Base-by-base conservation (phyloP, 1,140 invertebrate genomes). In the Drosophila arizonae region DNA sequence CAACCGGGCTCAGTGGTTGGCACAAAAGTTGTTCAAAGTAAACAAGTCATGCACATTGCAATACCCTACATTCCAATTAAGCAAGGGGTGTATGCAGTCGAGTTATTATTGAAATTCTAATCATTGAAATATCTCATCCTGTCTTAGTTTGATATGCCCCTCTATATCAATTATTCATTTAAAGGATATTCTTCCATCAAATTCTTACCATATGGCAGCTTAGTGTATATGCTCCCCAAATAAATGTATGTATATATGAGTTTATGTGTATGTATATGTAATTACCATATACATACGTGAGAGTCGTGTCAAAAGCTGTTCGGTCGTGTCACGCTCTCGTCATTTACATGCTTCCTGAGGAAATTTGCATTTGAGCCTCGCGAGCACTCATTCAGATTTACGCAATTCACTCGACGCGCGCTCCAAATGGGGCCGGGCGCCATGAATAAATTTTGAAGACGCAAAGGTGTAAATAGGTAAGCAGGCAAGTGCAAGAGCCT, bases 11-110 rank as follows among this genome's bases (percentile, higher is more conserved):
- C 26, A 39, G 66, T 41, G 36, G 36, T 63, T n/a, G 45, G 72
- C 46, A 87, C 77, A 77, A 76, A 86, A 86, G 79, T 88, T 86
- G 87, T 78, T 67, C 67, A 77, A 88, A 87, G 79, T 84, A 88
- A 87, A 87, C 84, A 88, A 88, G 82, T 86, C 82, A 64, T 82
- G 82, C 68, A 86, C 79, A 86, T 79, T 77, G 17, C 33, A 33
- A 72, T 72, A 24, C 70, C 70, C 64, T 55, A 3, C 24, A 62
- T 48, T 46, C 28, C 36, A 45, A 17, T 43, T 28, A 11, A 13
- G 10, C 28, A 26, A 15, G 17, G 56, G 56, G 55, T 51, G 43
- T 60, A 24, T 57, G 24, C 55, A 10, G 9, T 36, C 11, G 10
- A 26, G 2, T 13, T 10, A 24, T 24, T 24, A 24, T 24, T 24